phyloP scores from a whole-genome alignment of 2,888 invertebrate species.

The Erebia palarica region DNA sequence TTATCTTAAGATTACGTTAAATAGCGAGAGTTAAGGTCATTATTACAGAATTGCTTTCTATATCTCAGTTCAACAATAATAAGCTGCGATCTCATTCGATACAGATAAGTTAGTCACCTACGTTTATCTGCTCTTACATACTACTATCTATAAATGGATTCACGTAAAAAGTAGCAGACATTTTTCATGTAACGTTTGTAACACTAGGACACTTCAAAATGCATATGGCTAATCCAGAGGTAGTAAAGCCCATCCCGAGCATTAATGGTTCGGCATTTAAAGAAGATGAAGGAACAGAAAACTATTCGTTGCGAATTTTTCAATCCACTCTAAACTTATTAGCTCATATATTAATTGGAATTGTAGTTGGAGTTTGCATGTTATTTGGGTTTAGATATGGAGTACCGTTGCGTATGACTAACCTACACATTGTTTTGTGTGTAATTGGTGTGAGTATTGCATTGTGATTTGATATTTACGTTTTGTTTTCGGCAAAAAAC shows the following conservation, averaged over 20 bases:
- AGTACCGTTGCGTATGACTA: slow-evolving; percentile 52
- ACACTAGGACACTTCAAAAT: slow-evolving; percentile 27
- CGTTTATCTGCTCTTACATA: slow-evolving; percentile 41
- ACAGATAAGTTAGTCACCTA: slow-evolving; percentile 49
- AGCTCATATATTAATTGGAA: slow-evolving; percentile 62
- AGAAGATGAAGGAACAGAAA: slow-evolving; percentile 23
- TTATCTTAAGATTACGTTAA: too few relatives aligned
- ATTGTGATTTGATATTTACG: background rate
- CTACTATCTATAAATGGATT: slow-evolving; percentile 40
- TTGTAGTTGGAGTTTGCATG: slow-evolving; percentile 53
- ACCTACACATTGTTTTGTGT: slow-evolving; percentile 61
- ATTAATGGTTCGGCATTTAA: slow-evolving; percentile 27
- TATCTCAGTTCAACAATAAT: background rate
- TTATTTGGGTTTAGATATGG: slow-evolving; percentile 55
- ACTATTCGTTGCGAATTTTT: slow-evolving; percentile 54
- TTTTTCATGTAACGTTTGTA: slow-evolving; percentile 23
- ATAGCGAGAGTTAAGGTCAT: background rate
- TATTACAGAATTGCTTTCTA: background rate
- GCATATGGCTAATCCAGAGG: slow-evolving; percentile 33
- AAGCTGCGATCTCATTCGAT: slow-evolving; percentile 39
- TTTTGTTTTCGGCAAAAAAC: too few relatives aligned
- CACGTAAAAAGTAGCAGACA: slow-evolving; percentile 24
- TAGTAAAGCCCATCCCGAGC: background rate
- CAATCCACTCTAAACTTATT: slow-evolving; percentile 56
- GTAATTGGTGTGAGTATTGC: slow-evolving; percentile 66